These are phyloP conservation scores for Cossypha caffra DNA, from an alignment of 2,797 vertebrate species.

Conservation along the genomic window DNA sequence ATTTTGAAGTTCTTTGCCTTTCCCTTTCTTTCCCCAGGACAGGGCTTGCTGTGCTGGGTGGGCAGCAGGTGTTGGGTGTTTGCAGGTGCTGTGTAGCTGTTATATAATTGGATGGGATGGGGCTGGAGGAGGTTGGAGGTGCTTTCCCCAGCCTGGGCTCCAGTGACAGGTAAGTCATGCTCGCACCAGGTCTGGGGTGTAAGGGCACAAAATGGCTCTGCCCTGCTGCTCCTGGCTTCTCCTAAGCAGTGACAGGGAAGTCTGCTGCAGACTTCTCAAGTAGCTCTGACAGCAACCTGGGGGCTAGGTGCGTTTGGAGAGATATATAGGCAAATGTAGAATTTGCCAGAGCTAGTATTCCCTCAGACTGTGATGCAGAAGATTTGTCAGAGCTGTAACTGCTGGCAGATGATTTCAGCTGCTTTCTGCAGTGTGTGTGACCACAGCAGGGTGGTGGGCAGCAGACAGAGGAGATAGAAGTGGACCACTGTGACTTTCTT, in stretches of 20 bases:
- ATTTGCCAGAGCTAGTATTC: neutral
- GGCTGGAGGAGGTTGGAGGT: neutral
- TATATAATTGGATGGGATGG: neutral
- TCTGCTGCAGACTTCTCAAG: neutral
- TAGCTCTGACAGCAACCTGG: neutral
- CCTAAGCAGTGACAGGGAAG: neutral
- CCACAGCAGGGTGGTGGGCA: neutral
- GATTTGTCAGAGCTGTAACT: neutral
- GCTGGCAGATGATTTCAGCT: neutral
- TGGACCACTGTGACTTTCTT: accelerated
- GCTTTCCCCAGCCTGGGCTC: neutral
- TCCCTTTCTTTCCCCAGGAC: neutral
- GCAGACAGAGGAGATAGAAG: neutral
- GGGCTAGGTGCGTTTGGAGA: accelerated
- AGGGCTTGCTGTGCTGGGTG: neutral
- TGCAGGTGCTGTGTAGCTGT: neutral
- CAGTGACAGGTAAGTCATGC: too few species aligned
- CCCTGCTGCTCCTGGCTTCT: neutral
- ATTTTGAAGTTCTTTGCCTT: neutral
- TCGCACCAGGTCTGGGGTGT: accelerated
- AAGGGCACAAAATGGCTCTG: neutral
- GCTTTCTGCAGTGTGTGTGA: neutral
- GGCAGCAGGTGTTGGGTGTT: neutral
- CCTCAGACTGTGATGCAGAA: neutral
- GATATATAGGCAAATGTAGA: accelerated